Evolutionary conservation across 2,888 invertebrate genomes (phyloP).

Genomic region (Branchipolynoe longqiensis): DNA sequence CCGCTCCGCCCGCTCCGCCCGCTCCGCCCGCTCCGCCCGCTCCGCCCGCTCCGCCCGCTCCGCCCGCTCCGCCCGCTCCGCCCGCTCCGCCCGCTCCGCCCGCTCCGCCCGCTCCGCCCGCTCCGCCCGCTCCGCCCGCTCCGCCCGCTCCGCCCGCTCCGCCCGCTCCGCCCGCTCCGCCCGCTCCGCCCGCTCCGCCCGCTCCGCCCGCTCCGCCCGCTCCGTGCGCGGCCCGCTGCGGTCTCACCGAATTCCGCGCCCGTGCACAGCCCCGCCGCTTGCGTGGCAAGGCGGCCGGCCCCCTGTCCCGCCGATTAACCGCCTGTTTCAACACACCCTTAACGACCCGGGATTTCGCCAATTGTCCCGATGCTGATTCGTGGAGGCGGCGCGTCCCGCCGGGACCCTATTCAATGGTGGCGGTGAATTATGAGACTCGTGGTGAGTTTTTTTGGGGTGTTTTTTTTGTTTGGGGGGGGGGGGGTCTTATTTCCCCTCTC

Average conservation of each 20-base stretch:
- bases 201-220: too few relatives aligned
- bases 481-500: neutral
- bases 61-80: neutral
- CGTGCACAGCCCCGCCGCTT: too few relatives aligned
- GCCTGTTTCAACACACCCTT: conserved; percentile 26
- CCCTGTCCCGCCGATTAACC: conserved; percentile 26
- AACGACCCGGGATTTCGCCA: conserved; percentile 26
- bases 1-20: neutral
- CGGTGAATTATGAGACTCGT: conserved; percentile 19
- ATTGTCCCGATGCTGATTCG: conserved; percentile 3
- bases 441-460: too few relatives aligned
- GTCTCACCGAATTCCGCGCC: too few relatives aligned
- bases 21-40: neutral
- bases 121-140: too few relatives aligned
- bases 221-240: too few relatives aligned
- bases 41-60: conserved; percentile 15
- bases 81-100: neutral
- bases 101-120: too few relatives aligned
- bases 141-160: too few relatives aligned
- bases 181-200: too few relatives aligned
- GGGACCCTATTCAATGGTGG: neutral
- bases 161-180: too few relatives aligned
- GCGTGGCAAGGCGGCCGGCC: too few relatives aligned
- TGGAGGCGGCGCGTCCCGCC: neutral
- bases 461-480: neutral